Percentiles rank a stretch among this genome's conserved stretches.
phyloP scores from a whole-genome alignment of 2,113 vertebrate species.

The Setophaga kirtlandii region DNA sequence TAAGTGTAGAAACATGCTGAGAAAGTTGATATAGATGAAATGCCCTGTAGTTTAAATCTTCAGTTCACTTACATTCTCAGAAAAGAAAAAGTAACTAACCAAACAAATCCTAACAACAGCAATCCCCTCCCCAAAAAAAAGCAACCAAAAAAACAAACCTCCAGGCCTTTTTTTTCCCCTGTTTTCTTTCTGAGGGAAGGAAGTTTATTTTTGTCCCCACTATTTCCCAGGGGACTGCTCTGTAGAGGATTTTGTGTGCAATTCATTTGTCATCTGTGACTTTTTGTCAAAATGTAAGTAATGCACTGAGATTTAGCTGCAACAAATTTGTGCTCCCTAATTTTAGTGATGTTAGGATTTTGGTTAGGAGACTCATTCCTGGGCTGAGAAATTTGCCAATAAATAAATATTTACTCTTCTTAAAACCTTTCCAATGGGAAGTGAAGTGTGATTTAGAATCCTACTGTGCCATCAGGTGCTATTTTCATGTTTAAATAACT shows the following conservation, averaged over 20 bases:
- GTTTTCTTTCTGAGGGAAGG: conserved; percentile 2
- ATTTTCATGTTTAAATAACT: background rate
- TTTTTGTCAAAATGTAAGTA: background rate
- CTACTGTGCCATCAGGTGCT: background rate
- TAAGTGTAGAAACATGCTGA: background rate
- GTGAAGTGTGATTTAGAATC: background rate
- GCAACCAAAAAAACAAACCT: background rate
- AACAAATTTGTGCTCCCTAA: background rate
- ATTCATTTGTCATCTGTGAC: background rate
- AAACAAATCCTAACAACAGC: background rate
- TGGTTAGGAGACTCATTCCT: background rate
- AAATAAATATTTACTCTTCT: background rate
- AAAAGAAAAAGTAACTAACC: background rate
- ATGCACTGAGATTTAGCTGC: background rate
- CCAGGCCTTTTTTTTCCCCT: background rate
- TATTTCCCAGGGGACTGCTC: background rate
- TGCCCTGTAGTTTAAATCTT: background rate
- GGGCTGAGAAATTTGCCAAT: background rate
- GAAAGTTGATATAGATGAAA: background rate
- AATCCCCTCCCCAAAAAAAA: accelerated
- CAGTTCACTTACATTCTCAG: background rate
- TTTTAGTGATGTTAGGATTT: background rate
- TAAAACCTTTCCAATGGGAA: background rate
- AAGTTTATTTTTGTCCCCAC: conserved; percentile 48
- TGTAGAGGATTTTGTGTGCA: background rate